Evolutionary conservation across 2,113 vertebrate species (phyloP).

Genomic region (Hemiprocne comata): DNA sequence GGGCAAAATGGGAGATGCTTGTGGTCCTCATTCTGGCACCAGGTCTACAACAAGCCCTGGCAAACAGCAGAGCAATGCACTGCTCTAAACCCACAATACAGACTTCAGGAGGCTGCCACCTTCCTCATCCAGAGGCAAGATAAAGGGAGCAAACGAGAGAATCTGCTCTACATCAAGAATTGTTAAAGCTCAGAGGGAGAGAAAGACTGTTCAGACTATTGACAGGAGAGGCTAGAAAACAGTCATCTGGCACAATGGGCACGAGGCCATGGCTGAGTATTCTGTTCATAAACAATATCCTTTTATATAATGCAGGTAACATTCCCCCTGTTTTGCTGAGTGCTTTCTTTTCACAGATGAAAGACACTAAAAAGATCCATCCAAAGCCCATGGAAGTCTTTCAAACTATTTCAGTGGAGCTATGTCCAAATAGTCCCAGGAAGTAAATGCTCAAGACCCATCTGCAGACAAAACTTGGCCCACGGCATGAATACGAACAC

Average conservation of each 20-base stretch:
- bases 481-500: neutral
- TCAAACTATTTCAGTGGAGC: neutral
- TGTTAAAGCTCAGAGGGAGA: neutral
- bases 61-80: neutral
- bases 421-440: neutral
- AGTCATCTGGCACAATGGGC: neutral
- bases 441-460: neutral
- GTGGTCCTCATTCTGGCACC: neutral
- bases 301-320: constrained; percentile 15
- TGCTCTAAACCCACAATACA: neutral
- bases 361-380: neutral
- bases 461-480: neutral
- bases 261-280: fast-evolving
- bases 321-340: neutral
- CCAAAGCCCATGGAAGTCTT: neutral
- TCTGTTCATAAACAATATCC: neutral
- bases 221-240: neutral
- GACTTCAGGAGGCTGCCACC: neutral
- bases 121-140: neutral
- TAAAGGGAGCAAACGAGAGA: neutral
- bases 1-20: neutral
- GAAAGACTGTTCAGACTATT: neutral
- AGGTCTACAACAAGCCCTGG: neutral
- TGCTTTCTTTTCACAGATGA: neutral
- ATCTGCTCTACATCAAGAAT: neutral